Evolutionary conservation across 2,888 invertebrate species (phyloP).

Genomic region (Macaria liturata): DNA sequence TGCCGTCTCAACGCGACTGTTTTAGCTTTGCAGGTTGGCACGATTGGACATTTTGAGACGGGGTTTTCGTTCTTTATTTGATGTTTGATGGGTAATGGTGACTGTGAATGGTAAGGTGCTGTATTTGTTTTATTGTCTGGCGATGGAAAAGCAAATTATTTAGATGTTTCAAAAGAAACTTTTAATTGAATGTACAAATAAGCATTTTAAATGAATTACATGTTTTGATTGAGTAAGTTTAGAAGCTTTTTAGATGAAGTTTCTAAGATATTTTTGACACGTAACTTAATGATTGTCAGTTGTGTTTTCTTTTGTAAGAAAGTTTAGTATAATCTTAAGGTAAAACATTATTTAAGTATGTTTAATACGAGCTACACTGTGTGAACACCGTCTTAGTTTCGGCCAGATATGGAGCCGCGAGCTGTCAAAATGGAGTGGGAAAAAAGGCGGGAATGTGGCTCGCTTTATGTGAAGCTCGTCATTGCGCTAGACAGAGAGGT

Average conservation of each 20-base stretch:
- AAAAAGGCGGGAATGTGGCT: conserved; percentile 84
- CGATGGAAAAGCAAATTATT: no score
- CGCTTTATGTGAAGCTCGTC: conserved; percentile 83
- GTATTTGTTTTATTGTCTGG: no score
- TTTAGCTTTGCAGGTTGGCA: not conserved
- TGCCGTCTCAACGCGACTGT: conserved; percentile 34
- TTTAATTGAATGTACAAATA: no score
- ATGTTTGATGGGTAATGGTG: no score
- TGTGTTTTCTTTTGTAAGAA: not conserved
- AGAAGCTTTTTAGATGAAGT: no score
- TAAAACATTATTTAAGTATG: not conserved
- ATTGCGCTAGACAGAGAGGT: conserved; percentile 72
- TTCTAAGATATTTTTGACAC: no score
- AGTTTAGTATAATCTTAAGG: not conserved
- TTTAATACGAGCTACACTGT: conserved; percentile 36
- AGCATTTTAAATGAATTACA: no score
- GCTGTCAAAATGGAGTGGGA: conserved; percentile 84
- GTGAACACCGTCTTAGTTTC: conserved; percentile 78
- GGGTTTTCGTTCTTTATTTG: not conserved
- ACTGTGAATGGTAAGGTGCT: no score
- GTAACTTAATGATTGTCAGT: no score
- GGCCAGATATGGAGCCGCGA: conserved; percentile 83
- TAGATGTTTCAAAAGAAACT: no score
- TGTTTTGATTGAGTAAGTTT: no score
- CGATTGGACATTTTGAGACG: not conserved